Evolutionary conservation across 2,797 vertebrate species (phyloP).

Genomic region (Periophthalmus magnuspinnatus): DNA sequence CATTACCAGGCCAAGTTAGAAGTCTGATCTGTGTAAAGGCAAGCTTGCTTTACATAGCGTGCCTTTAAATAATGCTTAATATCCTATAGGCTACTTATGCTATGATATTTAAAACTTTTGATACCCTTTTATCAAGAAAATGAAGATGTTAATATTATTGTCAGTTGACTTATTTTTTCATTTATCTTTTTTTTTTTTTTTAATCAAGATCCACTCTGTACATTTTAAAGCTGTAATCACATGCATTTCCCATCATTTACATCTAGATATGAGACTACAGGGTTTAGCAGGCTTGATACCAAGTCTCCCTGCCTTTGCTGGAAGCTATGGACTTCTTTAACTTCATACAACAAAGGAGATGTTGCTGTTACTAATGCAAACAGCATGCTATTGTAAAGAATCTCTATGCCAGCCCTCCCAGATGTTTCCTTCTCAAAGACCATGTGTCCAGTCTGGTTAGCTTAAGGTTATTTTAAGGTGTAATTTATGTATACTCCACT

Average conservation of each 20-base stretch:
- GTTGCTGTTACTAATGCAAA: conserved; percentile 5
- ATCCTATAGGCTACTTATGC: neutral
- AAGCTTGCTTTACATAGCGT: too few relatives aligned
- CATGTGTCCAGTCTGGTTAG: neutral
- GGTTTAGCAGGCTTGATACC: neutral
- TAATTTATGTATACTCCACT: neutral
- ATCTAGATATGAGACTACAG: neutral
- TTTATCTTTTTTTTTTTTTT: too few relatives aligned
- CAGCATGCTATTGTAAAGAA: conserved; percentile 7
- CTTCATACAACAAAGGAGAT: conserved; percentile 7
- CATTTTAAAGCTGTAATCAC: neutral
- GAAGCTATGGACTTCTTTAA: neutral
- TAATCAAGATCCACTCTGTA: too few relatives aligned
- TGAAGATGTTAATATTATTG: too few relatives aligned
- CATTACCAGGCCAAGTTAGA: too few relatives aligned
- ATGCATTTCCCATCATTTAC: neutral
- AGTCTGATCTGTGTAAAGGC: too few relatives aligned
- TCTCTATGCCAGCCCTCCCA: neutral
- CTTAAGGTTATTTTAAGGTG: neutral
- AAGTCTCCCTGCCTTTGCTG: neutral
- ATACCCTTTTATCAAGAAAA: neutral
- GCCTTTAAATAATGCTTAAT: too few relatives aligned
- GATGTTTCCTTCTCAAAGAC: neutral
- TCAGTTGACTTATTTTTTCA: too few relatives aligned
- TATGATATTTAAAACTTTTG: neutral